Base-by-base conservation (phyloP, 2,888 invertebrate genomes). In the Apodemia mormo region DNA sequence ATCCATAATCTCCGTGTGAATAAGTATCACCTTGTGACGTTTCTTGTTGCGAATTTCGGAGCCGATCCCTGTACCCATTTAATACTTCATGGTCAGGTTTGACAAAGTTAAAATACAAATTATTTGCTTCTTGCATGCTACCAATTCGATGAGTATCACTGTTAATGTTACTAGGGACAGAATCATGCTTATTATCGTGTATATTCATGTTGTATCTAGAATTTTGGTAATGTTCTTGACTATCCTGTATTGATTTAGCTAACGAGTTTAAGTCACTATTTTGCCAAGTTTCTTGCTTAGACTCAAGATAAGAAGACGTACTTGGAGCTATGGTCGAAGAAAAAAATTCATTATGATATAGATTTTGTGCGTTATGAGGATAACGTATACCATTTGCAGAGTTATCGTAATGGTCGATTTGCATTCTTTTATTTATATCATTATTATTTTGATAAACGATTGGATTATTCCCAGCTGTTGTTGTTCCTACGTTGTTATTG, bases 1-100 rank as follows among this genome's bases (percentile, higher is more conserved):
- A 94, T 1, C 94, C 93, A 76, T 88, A 94, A 75, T 94, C 93
- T 12, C 93, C 93, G 69, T 90, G 88, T 0, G 93, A 90, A 74
- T 93, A 93, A 68, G 83, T 76, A 71, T 88, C 89, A 52, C 80
- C 81, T 7, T 80, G 82, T 74, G 80, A 82, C 74, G 89, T 88
- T 68, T 85, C 86, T 64, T 92, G 49, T 14, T 14, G 90, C 10
- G 82, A 71, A 71, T 90, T 89, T 77, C 85, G 85, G 1, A 81
- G 78, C 33, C 83, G 82, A 70, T 78, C 76, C 80, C 84, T 90
- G 12, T 82, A 71, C 68, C 82, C 87, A 73, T 80, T 87, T 52
- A 82, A 76, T 22, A 76, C 68, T 74, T 86, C 86, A 72, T 85
- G 87, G 72, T 92, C 90, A 1, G 92, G 89, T 77, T 89, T 90